Evolutionary conservation across 2,888 invertebrate species (phyloP), one percentile per base, ranked within the genome.

Genomic region (Limnephilus lunatus): DNA sequence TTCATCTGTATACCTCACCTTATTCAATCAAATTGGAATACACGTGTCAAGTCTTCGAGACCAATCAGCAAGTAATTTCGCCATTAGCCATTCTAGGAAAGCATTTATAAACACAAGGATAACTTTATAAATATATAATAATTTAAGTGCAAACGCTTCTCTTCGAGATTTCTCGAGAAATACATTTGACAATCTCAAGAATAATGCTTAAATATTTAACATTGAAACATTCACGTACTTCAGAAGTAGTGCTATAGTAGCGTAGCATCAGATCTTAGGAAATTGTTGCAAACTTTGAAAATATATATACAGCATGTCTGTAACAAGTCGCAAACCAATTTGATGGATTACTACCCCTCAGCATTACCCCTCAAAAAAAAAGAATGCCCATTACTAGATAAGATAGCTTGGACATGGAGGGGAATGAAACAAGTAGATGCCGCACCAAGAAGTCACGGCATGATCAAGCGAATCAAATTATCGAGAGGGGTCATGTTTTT

Each of bases 101-200:
- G 68, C 68, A n/a, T 68, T 68, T 68, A 25, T 68, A 25, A 68
- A 25, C 68, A 68, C 7, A 4, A 25, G 5, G 19, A 68, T 25
- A 68, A 68, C 68, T 68, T 5, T 9, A 7, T 68, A 68, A 68
- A 68, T 68, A 68, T 68, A 68, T 68, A 68, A 85, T 35, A 35
- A 85, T 85, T 39, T 85, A 85, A 85, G 35, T 35, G 85, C 85
- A 85, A 85, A 85, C n/a, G 39, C 32, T 85, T 35, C 31, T 85
- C 25, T 19, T 19, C 25, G 19, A 35, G 35, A 85, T 15, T 85
- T 11, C 32, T 19, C 25, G 19, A 35, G 35, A 85, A 35, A 85
- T 53, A 53, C 11, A 14, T 31, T 87, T 44, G 85, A 48, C 86
- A 68, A 14, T 80, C 35, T 35, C 81, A 68, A 25, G 39, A 11